Conservation (phyloP, 2,113 vertebrate genomes). For the Mesembrinibis cayennensis region DNA sequence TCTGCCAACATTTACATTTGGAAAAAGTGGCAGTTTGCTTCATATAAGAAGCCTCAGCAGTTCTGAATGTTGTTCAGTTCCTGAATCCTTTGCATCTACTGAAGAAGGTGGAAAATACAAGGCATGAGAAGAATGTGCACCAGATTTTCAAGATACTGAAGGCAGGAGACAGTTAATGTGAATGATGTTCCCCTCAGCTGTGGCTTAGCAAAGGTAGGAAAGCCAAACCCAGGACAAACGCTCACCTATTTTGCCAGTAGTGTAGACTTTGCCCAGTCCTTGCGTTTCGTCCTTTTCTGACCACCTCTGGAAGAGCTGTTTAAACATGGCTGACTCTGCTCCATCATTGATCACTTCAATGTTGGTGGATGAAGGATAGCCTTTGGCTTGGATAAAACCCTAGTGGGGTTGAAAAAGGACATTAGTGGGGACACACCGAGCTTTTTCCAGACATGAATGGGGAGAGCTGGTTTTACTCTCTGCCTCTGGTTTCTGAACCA, state of each 20-base stretch:
- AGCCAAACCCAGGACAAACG: not conserved
- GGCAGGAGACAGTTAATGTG: not conserved
- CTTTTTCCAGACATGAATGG: not conserved
- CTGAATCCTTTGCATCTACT: not conserved
- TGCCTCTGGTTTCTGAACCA: not conserved
- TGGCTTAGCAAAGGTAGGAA: not conserved
- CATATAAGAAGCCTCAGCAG: not conserved
- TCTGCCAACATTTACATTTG: not conserved
- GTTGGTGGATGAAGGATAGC: slow-evolving; percentile 82
- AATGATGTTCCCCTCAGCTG: not conserved
- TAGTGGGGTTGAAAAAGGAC: slow-evolving; percentile 16
- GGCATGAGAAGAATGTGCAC: not conserved
- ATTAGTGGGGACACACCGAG: not conserved
- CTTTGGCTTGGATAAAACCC: slow-evolving; percentile 90
- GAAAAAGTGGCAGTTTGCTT: not conserved
- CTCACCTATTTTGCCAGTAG: slow-evolving; percentile 84
- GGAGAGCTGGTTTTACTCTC: no score
- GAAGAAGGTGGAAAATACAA: not conserved
- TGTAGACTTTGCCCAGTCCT: slow-evolving; percentile 79
- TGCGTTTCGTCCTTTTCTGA: slow-evolving; percentile 76
- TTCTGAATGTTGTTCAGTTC: not conserved
- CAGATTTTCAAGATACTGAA: not conserved
- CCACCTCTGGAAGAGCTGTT: slow-evolving; percentile 90
- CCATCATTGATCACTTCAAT: slow-evolving; percentile 86
- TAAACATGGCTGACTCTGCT: slow-evolving; percentile 89